These are phyloP conservation scores for Zonotrichia leucophrys DNA, from an alignment of 2,113 vertebrate genomes.

Conservation along the genomic window DNA sequence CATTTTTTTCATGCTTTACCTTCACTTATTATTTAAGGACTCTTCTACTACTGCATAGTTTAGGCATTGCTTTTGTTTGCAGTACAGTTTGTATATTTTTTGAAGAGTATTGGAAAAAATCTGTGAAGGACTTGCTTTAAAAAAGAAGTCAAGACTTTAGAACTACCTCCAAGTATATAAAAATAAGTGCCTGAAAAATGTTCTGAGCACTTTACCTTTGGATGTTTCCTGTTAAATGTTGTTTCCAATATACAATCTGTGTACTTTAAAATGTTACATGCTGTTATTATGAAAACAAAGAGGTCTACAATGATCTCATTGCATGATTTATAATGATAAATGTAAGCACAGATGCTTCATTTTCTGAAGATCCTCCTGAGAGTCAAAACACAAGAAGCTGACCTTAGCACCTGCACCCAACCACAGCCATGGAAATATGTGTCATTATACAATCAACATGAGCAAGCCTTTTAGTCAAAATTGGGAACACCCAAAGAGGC, in stretches of 20 bases:
- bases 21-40: not conserved
- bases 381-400: constrained; percentile 12
- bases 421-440: constrained; percentile 30
- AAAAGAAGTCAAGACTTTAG: not conserved
- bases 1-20: not conserved
- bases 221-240: not conserved
- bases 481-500: constrained; percentile 57
- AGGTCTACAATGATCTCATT: not conserved
- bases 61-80: not conserved
- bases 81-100: not conserved
- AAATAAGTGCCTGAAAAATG: not conserved
- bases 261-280: not conserved
- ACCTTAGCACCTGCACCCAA: constrained; percentile 49
- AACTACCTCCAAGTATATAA: not conserved
- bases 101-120: not conserved
- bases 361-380: constrained; percentile 36
- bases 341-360: constrained; percentile 5
- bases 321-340: constrained; percentile 18
- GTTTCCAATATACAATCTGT: not conserved
- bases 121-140: not conserved
- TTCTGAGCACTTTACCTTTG: not conserved
- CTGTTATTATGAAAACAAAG: not conserved
- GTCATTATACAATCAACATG: constrained; percentile 57
- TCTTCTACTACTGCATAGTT: not conserved
- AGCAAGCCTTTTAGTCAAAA: constrained; percentile 26